Evolutionary conservation across 2,797 vertebrate species (phyloP).

Genomic region (Eurystomus glaucurus): DNA sequence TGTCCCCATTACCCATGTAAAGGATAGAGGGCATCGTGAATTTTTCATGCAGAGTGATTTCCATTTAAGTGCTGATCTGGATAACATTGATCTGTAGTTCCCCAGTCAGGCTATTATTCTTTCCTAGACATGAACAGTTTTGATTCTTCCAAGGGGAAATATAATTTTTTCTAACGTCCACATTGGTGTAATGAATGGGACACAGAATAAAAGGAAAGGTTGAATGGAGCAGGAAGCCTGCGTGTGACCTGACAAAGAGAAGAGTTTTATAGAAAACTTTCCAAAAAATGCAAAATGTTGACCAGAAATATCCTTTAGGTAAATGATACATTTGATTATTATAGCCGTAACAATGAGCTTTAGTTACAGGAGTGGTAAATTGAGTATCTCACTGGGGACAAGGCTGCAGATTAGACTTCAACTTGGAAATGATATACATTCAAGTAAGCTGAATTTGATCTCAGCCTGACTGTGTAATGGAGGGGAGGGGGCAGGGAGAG

Average conservation of each 20-base stretch:
- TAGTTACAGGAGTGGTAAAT: constrained; percentile 69
- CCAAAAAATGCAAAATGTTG: constrained; percentile 35
- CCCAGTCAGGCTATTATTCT: constrained; percentile 16
- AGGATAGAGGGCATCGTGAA: constrained; percentile 69
- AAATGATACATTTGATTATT: constrained; percentile 73
- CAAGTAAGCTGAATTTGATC: constrained; percentile 56
- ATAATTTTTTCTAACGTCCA: background rate
- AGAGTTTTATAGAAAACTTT: constrained; percentile 4
- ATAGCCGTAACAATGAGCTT: constrained; percentile 57
- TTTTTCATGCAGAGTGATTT: constrained; percentile 74
- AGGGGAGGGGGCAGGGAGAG: background rate
- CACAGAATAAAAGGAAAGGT: background rate
- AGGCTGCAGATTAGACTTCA: constrained; percentile 35
- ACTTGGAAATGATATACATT: constrained; percentile 59
- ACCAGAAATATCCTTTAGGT: constrained; percentile 61
- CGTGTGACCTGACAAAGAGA: background rate
- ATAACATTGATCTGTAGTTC: constrained; percentile 66
- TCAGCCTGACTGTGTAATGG: constrained; percentile 33
- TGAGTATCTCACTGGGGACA: constrained; percentile 59
- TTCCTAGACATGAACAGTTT: constrained; percentile 23
- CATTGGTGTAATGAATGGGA: background rate
- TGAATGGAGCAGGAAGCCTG: constrained; percentile 14
- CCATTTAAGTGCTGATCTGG: constrained; percentile 72
- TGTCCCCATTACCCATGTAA: constrained; percentile 66
- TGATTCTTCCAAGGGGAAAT: constrained; percentile 41